Evolutionary conservation across 2,888 invertebrate species (phyloP).

Genomic region (Spisula solida): DNA sequence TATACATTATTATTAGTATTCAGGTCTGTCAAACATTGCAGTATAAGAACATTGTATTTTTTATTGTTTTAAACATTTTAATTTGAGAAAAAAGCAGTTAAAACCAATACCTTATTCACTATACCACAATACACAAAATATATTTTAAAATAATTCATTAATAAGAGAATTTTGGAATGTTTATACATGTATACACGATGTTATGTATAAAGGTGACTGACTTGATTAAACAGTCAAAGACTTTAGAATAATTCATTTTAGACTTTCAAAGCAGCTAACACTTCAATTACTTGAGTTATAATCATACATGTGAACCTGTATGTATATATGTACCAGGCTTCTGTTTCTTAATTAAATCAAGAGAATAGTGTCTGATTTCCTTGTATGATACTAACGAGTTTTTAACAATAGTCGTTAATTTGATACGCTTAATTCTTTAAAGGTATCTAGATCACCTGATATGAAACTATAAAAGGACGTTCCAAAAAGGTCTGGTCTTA

Average conservation of each 20-base stretch:
- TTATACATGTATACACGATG: too few relatives aligned
- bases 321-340: not conserved
- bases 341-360: not conserved
- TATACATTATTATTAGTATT: too few relatives aligned
- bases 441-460: not conserved
- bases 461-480: not conserved
- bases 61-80: too few relatives aligned
- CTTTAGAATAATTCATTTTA: not conserved
- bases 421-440: conserved; percentile 2
- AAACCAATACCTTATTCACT: too few relatives aligned
- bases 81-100: too few relatives aligned
- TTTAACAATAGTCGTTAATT: not conserved
- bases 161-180: too few relatives aligned
- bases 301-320: not conserved
- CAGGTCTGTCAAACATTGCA: too few relatives aligned
- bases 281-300: not conserved
- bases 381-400: not conserved
- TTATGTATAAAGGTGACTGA: too few relatives aligned
- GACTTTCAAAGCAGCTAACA: not conserved
- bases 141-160: too few relatives aligned
- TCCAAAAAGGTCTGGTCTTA: not conserved
- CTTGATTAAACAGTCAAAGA: too few relatives aligned
- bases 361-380: not conserved
- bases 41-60: too few relatives aligned
- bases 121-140: too few relatives aligned